Percentiles rank a stretch among this genome's conserved stretches.
phyloP scores from a whole-genome alignment of 2,113 vertebrate species.

The Maccullochella peelii region DNA sequence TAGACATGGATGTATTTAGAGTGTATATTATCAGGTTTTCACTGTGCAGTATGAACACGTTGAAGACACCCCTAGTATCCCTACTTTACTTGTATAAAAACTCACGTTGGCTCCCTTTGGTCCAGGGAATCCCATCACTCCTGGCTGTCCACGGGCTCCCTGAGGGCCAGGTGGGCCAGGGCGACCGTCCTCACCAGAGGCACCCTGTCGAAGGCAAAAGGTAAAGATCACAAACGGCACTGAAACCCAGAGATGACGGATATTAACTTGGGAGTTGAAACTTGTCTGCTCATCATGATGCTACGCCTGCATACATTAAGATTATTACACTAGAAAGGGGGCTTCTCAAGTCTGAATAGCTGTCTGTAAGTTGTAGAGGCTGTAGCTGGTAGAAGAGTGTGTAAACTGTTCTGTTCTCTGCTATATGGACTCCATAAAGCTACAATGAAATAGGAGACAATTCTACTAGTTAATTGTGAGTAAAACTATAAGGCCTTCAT shows the following conservation, averaged over 20 bases:
- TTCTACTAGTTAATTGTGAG: neutral
- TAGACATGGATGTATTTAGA: neutral
- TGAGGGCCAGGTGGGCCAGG: conserved; percentile 94
- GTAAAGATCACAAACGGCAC: conserved; percentile 10
- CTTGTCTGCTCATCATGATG: neutral
- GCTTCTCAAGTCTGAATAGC: neutral
- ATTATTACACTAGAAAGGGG: neutral
- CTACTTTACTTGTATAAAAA: neutral
- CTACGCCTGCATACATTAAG: neutral
- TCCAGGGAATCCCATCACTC: conserved; percentile 99
- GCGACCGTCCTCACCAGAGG: conserved; percentile 93
- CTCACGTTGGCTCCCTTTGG: conserved; percentile 95
- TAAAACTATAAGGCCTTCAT: neutral
- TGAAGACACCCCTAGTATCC: neutral
- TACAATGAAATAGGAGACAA: neutral
- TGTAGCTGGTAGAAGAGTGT: no score
- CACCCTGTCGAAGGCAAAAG: conserved; percentile 83
- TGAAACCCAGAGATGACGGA: neutral
- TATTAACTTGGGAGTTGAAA: neutral
- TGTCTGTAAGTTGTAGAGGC: no score
- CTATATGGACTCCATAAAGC: no score
- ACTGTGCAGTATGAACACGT: neutral
- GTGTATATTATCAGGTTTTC: neutral
- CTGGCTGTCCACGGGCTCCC: conserved; percentile 95
- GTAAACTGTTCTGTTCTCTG: no score